These are phyloP conservation scores for Benitochromis conjunctus DNA, from an alignment of 2,113 vertebrate genomes.

Conservation along the genomic window DNA sequence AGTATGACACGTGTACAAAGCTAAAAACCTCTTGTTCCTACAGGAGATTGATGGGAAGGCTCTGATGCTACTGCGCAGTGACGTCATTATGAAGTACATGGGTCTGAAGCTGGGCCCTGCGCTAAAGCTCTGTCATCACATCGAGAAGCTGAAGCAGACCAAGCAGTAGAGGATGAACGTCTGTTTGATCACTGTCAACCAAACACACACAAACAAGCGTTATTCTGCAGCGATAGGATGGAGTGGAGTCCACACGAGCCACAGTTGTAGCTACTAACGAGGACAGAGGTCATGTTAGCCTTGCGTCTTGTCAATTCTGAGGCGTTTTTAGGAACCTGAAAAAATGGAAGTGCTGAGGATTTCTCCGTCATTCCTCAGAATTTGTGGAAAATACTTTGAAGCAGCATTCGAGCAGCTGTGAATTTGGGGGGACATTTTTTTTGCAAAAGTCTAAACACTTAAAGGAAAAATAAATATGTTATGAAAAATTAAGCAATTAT, in stretches of 20 bases:
- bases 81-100: slow-evolving; percentile 95
- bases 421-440: neutral
- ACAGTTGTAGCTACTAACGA: neutral
- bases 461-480: neutral
- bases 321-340: neutral
- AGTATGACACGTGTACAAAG: neutral
- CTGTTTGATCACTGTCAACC: neutral
- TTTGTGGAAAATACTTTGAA: neutral
- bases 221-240: slow-evolving; percentile 7
- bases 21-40: slow-evolving; percentile 6
- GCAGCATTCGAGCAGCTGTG: neutral
- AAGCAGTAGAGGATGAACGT: slow-evolving; percentile 73
- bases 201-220: slow-evolving; percentile 3
- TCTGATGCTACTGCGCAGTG: slow-evolving; percentile 85
- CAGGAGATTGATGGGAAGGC: slow-evolving; percentile 97
- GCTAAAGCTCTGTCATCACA: slow-evolving; percentile 90
- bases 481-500: neutral
- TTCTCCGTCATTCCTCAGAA: neutral
- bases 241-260: neutral
- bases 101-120: slow-evolving; percentile 91
- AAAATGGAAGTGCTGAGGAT: neutral
- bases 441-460: neutral
- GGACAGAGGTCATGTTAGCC: neutral
- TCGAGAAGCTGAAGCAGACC: slow-evolving; percentile 88
- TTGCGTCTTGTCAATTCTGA: neutral